Percentiles rank a stretch among this genome's conserved stretches.
Evolutionary conservation across 2,113 vertebrate genomes (phyloP).

Genomic region (Conger conger): DNA sequence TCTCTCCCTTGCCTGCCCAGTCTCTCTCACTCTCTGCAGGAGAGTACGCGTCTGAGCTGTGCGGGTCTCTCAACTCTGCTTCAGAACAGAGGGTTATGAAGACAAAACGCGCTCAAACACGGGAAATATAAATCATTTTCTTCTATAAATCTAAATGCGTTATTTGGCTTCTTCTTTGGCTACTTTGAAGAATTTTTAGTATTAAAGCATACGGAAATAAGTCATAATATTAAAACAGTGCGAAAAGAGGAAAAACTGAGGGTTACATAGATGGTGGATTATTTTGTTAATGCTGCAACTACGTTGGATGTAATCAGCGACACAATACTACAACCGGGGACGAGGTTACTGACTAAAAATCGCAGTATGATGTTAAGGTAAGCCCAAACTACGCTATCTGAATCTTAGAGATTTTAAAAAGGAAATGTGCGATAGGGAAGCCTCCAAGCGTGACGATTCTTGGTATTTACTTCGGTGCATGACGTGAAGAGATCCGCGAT

Average conservation of each 20-base stretch:
- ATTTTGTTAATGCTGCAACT: slow-evolving; percentile 50
- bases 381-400: slow-evolving; percentile 34
- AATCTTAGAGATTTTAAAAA: background rate
- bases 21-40: slow-evolving; percentile 35
- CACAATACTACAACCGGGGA: slow-evolving; percentile 37
- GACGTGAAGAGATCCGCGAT: background rate
- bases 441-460: background rate
- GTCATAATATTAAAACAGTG: slow-evolving; percentile 22
- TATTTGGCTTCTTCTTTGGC: background rate
- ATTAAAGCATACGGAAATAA: slow-evolving; percentile 25
- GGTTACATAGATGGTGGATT: slow-evolving; percentile 52
- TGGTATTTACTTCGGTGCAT: background rate
- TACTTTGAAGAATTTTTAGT: slow-evolving; percentile 43
- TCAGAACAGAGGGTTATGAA: slow-evolving; percentile 60
- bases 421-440: background rate
- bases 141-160: background rate
- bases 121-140: slow-evolving; percentile 37
- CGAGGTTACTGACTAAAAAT: slow-evolving; percentile 51
- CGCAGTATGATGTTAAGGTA: slow-evolving; percentile 67
- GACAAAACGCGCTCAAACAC: slow-evolving; percentile 50
- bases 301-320: slow-evolving; percentile 65
- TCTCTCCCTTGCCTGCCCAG: slow-evolving; percentile 40
- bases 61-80: slow-evolving; percentile 59
- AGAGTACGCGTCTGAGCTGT: slow-evolving; percentile 52
- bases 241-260: background rate